A percentile compares a stretch with the other conserved stretches of the same genome.
Evolutionary conservation across 2,113 vertebrate genomes (phyloP).

Genomic region (Hepsetus odoe): DNA sequence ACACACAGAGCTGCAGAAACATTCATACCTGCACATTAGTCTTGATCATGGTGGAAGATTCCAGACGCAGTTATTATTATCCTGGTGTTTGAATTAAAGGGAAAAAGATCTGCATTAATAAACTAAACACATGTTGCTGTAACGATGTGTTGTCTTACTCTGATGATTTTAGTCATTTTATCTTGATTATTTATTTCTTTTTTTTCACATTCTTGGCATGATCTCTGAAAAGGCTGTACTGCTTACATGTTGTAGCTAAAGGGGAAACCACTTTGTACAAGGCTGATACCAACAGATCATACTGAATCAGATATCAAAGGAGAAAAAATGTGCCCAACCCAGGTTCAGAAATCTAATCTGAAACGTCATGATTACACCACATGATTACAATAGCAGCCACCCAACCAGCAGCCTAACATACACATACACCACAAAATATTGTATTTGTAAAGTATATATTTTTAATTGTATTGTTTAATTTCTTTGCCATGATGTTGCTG

Average conservation of each 20-base stretch:
- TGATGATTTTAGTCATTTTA: not conserved
- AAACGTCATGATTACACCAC: too few relatives aligned
- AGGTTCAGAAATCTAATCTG: too few relatives aligned
- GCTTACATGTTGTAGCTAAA: not conserved
- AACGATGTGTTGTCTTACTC: not conserved
- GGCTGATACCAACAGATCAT: too few relatives aligned
- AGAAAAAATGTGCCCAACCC: too few relatives aligned
- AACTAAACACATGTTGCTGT: not conserved
- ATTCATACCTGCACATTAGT: not conserved
- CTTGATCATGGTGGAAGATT: not conserved
- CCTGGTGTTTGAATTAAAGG: not conserved
- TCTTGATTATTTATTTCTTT: slow-evolving; percentile 17
- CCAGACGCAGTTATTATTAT: not conserved
- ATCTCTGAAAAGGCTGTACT: not conserved
- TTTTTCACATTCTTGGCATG: not conserved
- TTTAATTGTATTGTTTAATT: too few relatives aligned
- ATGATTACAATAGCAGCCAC: too few relatives aligned
- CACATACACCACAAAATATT: too few relatives aligned
- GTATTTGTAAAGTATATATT: too few relatives aligned
- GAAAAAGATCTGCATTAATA: not conserved
- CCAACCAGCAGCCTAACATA: too few relatives aligned
- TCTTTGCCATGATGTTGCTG: too few relatives aligned
- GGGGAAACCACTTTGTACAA: not conserved
- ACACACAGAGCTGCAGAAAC: not conserved
- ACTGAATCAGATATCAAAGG: too few relatives aligned